Evolutionary conservation across 2,113 vertebrate species (phyloP).

Genomic region (Thamnaconus septentrionalis): DNA sequence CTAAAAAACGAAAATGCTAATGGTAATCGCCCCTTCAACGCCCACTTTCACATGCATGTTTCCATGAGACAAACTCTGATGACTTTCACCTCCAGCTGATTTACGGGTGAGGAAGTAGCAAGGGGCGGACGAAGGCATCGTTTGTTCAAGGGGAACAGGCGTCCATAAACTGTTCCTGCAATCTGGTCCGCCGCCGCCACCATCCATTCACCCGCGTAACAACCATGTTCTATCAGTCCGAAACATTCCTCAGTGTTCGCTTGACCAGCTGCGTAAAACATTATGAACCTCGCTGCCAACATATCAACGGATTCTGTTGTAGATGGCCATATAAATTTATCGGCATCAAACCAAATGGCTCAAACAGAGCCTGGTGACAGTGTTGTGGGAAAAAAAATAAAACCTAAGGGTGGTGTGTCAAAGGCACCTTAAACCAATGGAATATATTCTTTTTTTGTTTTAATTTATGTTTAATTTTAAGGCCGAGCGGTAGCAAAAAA

Average conservation of each 20-base stretch:
- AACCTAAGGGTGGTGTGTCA: neutral
- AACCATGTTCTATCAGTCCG: conserved; percentile 23
- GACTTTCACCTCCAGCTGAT: conserved; percentile 45
- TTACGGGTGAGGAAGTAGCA: conserved; percentile 58
- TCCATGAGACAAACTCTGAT: conserved; percentile 44
- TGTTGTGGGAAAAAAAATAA: neutral
- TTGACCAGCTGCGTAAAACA: conserved; percentile 53
- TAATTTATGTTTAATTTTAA: no score
- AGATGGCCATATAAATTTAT: conserved; percentile 36
- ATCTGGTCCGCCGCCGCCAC: conserved; percentile 4
- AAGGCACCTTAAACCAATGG: no score
- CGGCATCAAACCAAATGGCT: conserved; percentile 39
- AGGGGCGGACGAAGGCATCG: conserved; percentile 28
- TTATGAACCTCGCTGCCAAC: conserved; percentile 28
- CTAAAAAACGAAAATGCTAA: neutral
- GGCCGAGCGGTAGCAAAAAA: neutral
- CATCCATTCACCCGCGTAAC: conserved; percentile 13
- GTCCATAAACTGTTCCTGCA: conserved; percentile 36
- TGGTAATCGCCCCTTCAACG: conserved; percentile 29
- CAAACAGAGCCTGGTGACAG: conserved; percentile 37
- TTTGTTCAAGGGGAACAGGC: conserved; percentile 21
- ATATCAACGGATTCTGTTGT: conserved; percentile 32
- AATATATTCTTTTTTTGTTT: no score
- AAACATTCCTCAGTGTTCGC: conserved; percentile 36
- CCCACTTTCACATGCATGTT: conserved; percentile 52